Evolutionary conservation across 2,888 invertebrate genomes (phyloP).

Genomic region (Agriopis aurantiaria): DNA sequence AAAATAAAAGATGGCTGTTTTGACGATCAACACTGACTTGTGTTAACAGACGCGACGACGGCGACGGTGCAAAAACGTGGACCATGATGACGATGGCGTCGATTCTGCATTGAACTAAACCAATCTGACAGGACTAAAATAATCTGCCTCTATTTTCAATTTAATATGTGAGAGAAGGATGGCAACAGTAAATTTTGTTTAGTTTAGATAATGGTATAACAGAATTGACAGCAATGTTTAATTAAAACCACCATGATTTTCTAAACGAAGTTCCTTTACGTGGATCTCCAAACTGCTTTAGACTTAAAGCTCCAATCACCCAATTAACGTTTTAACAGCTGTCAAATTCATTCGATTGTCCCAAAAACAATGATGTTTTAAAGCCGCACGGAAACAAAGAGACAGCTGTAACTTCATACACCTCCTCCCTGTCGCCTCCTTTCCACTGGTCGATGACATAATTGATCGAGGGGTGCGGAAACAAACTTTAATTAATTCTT

Average conservation of each 20-base stretch:
- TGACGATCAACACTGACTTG: neutral
- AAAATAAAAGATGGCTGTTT: neutral
- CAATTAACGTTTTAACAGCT: conserved; percentile 21
- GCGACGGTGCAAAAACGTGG: neutral
- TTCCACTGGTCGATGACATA: conserved; percentile 34
- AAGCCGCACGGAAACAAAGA: conserved; percentile 39
- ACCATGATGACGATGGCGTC: neutral
- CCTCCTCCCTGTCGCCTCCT: neutral
- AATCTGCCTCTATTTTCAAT: too few species aligned
- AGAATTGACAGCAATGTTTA: neutral
- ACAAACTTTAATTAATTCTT: conserved; percentile 52
- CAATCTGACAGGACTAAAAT: too few species aligned
- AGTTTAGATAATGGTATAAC: too few species aligned
- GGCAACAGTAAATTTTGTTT: too few species aligned
- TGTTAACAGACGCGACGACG: neutral
- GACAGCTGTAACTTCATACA: conserved; percentile 18
- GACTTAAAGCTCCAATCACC: conserved; percentile 20
- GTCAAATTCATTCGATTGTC: conserved; percentile 34
- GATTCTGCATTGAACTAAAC: too few species aligned
- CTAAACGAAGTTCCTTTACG: neutral
- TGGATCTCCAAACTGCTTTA: neutral
- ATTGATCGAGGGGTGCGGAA: conserved; percentile 49
- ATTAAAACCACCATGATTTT: neutral
- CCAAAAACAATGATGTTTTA: conserved; percentile 42
- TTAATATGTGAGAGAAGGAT: too few species aligned